Base-by-base conservation (phyloP, 2,797 vertebrate genomes). In the Falco columbarius region DNA sequence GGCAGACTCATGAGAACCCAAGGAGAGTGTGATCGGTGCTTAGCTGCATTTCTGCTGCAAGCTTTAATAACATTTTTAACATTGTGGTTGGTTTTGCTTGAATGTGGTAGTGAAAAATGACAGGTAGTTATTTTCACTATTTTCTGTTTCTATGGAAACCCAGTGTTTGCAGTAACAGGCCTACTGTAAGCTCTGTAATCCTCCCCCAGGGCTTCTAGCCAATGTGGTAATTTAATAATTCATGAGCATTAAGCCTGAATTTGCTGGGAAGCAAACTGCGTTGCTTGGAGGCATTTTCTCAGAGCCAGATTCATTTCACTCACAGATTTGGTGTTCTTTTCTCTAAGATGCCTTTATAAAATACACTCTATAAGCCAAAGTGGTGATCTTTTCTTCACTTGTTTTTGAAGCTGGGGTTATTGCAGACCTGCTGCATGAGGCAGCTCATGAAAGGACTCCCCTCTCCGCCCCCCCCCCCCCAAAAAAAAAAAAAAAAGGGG, bases 81-180 rank as follows among this genome's bases (percentile, higher is more conserved):
- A 44, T 63, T 91, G 81, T 81, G 94, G 70, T 94, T 68, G 52
- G 70, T 95, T 88, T 95, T 82, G n/a, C 51, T 95, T 83, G 91
- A 91, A 81, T 74, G 52, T 81, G 68, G 84, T 91, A 71, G 80
- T 61, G 85, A 73, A 76, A 77, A 89, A 91, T 93, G 96, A 70
- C 93, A 95, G 81, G 95, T 89, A 88, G 91, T 97, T 84, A 98
- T 95, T 97, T 94, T 93, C 84, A 75, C 91, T 97, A 79, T 94
- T 95, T 96, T 95, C 73, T 76, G 92, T 97, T 97, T 93, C 96
- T 86, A 95, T 96, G 92, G 95, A 89, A 96, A 97, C 76, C 6
- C 71, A 74, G 67, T 91, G 91, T 95, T 94, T 96, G 81, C 91
- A 92, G 94, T 91, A 94, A 91, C 80, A 94, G 61, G 32, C 86